These are phyloP conservation scores for Yasuhikotakia modesta DNA, from an alignment of 2,797 vertebrate species.

Conservation along the genomic window DNA sequence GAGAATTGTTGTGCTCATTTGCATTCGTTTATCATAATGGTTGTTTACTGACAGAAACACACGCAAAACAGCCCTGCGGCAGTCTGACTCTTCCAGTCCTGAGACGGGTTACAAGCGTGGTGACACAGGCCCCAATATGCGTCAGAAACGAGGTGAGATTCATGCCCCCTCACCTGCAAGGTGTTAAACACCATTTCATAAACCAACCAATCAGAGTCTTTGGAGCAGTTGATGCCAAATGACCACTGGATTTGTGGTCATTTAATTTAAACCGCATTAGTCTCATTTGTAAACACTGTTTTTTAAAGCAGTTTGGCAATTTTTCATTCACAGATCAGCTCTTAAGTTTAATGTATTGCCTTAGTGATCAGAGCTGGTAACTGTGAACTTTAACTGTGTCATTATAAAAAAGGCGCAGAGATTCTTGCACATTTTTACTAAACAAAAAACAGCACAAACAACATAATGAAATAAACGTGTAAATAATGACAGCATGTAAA, in stretches of 20 bases:
- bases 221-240: not conserved
- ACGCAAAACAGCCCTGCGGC: slow-evolving; percentile 79
- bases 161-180: not conserved
- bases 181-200: too few relatives aligned
- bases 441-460: too few relatives aligned
- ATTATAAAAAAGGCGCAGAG: too few relatives aligned
- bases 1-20: not conserved
- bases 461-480: not conserved
- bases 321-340: too few relatives aligned
- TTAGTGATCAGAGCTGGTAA: too few relatives aligned
- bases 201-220: not conserved
- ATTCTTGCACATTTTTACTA: too few relatives aligned
- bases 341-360: too few relatives aligned
- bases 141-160: slow-evolving; percentile 85
- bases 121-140: slow-evolving; percentile 81
- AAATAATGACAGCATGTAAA: not conserved
- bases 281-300: too few relatives aligned
- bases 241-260: not conserved
- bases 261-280: not conserved
- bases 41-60: slow-evolving; percentile 74
- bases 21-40: not conserved
- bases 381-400: too few relatives aligned
- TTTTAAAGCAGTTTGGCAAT: too few relatives aligned
- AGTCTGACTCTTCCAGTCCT: slow-evolving; percentile 83
- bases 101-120: slow-evolving; percentile 80